Base-by-base conservation (phyloP, 1,140 invertebrate genomes). In the Pemphigus obesinymphae region DNA sequence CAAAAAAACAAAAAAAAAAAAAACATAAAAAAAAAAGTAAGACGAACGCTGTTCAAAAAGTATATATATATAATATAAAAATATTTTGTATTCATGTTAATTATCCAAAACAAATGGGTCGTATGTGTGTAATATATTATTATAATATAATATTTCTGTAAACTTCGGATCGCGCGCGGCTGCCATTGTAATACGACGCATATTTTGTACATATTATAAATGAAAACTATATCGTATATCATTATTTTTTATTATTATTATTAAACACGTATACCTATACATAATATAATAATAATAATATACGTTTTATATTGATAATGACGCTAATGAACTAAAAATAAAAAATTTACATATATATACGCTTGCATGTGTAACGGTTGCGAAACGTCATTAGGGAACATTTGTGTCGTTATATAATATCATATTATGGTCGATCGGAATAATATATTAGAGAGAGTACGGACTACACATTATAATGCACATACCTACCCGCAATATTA, bases 321-420 rank as follows among this genome's bases (percentile, higher is more conserved):
- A 76, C 53, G 34, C 73, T 76, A 76, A 76, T 76, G 73, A 76
- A 76, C 48, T 76, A 58, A 76, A 58, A 76, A 58, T 53, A 58
- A 50, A 10, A n/a, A 63, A 76, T 76, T 76, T 58, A 76, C 50
- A 76, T 58, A 26, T 5, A n/a, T n/a, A n/a, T n/a, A n/a, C 23
- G 15, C 26, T 37, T 55, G 5, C 17, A 55, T 37, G 31, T 76
- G 34, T 58, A 58, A n/a, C 73, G 26, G 58, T 76, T 37, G 73
- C 53, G 34, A 58, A 76, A 58, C 73, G 17, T 58, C 48, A 76
- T 76, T 76, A 76, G 31, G 26, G 13, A 58, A 76, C 73, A 58
- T 76, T 76, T 76, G 73, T 76, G 73, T 76, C 73, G 34, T 76
- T 26, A 58, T 31, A 72, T 23, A 70, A 6, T 23, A 68, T 68